Percentiles rank a stretch among this genome's conserved stretches.
These are phyloP conservation scores for Vesta saturnalis DNA, from an alignment of 2,888 invertebrate genomes.

Conservation along the genomic window DNA sequence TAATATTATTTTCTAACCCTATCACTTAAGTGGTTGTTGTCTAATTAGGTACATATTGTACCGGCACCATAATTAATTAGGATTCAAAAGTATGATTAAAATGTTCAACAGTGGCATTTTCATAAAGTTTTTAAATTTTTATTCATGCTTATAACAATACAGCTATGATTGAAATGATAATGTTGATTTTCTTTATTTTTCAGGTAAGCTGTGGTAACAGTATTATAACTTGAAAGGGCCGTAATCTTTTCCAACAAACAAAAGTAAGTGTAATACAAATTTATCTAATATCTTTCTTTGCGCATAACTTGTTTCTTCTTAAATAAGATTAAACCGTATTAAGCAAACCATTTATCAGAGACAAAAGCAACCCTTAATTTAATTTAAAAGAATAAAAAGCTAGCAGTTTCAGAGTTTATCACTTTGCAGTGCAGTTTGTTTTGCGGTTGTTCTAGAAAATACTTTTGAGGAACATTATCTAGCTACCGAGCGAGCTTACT, in stretches of 20 bases:
- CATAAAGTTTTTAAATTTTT: too few species aligned
- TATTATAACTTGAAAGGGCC: too few species aligned
- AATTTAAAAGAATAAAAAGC: constrained; percentile 44
- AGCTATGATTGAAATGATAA: too few species aligned
- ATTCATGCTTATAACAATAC: too few species aligned
- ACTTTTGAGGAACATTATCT: constrained; percentile 20
- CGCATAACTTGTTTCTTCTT: constrained; percentile 18
- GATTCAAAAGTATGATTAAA: too few species aligned
- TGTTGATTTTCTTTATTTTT: neutral
- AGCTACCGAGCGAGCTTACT: neutral
- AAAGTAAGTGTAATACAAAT: constrained; percentile 14
- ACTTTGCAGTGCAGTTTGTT: constrained; percentile 33
- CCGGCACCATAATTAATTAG: too few species aligned
- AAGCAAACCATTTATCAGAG: constrained; percentile 40
- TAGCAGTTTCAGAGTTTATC: constrained; percentile 34
- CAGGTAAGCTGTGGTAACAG: neutral
- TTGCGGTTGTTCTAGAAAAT: constrained; percentile 25
- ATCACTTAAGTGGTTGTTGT: too few species aligned
- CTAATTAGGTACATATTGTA: too few species aligned
- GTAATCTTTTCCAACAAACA: constrained; percentile 3
- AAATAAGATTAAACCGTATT: constrained; percentile 31
- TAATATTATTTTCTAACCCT: too few species aligned
- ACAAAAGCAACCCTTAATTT: constrained; percentile 42
- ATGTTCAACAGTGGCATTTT: too few species aligned
- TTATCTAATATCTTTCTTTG: constrained; percentile 13